Evolutionary conservation across 2,888 invertebrate genomes (phyloP).

Genomic region (Drosophila flavopinicola): DNA sequence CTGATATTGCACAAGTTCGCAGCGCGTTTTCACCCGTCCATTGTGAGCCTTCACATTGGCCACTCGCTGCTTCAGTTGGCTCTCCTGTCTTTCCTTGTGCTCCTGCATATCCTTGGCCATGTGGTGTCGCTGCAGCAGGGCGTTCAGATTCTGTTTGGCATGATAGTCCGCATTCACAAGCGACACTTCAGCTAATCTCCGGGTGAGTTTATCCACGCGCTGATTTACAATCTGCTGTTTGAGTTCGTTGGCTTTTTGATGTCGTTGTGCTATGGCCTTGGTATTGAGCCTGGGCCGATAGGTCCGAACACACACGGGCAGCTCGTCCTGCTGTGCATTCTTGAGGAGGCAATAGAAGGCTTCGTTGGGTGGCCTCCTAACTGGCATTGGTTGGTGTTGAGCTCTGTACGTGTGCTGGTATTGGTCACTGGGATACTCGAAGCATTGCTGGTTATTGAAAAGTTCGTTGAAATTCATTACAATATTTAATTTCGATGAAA

Average conservation of each 20-base stretch:
- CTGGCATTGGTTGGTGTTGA: background rate
- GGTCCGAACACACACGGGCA: constrained; percentile 18
- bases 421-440: background rate
- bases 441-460: background rate
- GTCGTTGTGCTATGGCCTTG: background rate
- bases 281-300: constrained; percentile 6
- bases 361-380: background rate
- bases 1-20: constrained; percentile 14
- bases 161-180: background rate
- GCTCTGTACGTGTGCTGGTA: background rate
- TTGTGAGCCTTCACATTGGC: constrained; percentile 24
- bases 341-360: constrained; percentile 29
- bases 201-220: background rate
- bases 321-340: constrained; percentile 11
- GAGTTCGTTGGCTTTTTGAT: constrained; percentile 8
- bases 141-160: background rate
- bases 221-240: background rate
- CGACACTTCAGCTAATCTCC: background rate
- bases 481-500: constrained; percentile 20
- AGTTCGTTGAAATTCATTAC: constrained; percentile 11
- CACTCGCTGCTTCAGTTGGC: background rate
- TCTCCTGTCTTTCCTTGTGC: constrained; percentile 17
- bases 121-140: background rate
- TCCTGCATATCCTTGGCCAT: constrained; percentile 21
- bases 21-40: constrained; percentile 10